These are phyloP conservation scores for Penelope pileata DNA, from an alignment of 2,113 vertebrate genomes.

Conservation along the genomic window DNA sequence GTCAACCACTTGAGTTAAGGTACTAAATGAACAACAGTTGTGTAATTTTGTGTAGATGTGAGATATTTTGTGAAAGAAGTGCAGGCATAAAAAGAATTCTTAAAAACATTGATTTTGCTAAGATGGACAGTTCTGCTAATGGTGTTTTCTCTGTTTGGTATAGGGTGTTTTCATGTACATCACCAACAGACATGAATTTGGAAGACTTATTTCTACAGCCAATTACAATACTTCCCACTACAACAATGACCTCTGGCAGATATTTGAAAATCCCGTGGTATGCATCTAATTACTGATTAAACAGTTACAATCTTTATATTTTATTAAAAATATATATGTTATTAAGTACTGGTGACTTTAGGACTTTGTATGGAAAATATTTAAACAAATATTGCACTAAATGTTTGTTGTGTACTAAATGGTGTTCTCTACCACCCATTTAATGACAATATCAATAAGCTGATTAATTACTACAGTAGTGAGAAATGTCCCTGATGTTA, in stretches of 20 bases:
- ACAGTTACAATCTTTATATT: background rate
- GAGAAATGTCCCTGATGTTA: background rate
- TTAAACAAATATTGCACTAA: background rate
- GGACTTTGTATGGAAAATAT: background rate
- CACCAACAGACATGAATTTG: slow-evolving; percentile 95
- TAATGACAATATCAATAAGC: background rate
- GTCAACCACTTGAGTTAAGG: background rate
- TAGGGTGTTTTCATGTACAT: slow-evolving; percentile 98
- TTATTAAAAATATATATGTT: background rate
- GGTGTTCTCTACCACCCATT: background rate
- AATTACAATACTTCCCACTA: slow-evolving; percentile 96
- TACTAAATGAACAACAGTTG: background rate
- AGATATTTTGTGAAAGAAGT: background rate
- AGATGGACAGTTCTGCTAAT: slow-evolving; percentile 48
- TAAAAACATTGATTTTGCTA: background rate
- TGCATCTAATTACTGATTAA: slow-evolving; percentile 60
- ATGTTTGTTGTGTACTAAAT: background rate
- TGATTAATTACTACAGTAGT: background rate
- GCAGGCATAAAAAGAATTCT: background rate
- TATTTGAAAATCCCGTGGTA: slow-evolving; percentile 99
- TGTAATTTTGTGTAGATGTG: background rate
- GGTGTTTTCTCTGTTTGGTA: slow-evolving; percentile 63
- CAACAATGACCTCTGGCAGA: slow-evolving; percentile 97
- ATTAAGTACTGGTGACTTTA: background rate
- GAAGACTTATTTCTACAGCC: slow-evolving; percentile 93